Evolutionary conservation across 53 echinoderm and acorn worm genomes (phyloP), one percentile per base, ranked within the genome.

Genomic region (Pentamera pediparva): DNA sequence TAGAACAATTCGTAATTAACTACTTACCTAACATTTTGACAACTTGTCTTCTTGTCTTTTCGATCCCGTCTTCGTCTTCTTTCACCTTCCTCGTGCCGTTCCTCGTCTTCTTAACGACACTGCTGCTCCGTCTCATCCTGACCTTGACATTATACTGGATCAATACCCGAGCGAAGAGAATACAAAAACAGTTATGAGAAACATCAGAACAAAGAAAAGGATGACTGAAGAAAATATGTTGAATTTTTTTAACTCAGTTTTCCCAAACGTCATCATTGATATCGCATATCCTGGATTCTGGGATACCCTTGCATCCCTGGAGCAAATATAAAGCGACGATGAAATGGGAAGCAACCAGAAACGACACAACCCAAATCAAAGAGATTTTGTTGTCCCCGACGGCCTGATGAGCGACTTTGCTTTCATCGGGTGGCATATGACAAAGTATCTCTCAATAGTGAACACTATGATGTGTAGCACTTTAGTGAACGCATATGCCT

Each of bases 171-270:
- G 98, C 98, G 22, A 96, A 89, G 15, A 92, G 67, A 4, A 82
- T 79, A 69, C 89, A 92, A 21, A 92, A 0, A 88, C 83, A 13
- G 80, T 83, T 45, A 92, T 95, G 1, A 92, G 63, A 10, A 79
- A 77, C 98, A 96, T 96, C 5, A 91, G 98, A 13, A 91, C 65
- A 31, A 92, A 75, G 52, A 96, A 92, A 19, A 96, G 86, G 17
- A 96, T 35, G 21, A 87, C 85, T 6, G 89, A 82, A 2, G 90
- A 90, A 28, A 77, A 83, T 24, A 88, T 74, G 69, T 92, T 80
- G 29, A 91, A 76, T 13, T 72, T 40, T 12, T 76, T 70, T 65
- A 9, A 91, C 64, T 9, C 74, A 57, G 1, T 29, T 38, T 10
- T 81, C 69, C 86, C 85, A 82, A 2, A 38, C 38, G 7, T 50